Evolutionary conservation across 1,140 invertebrate genomes (phyloP), one percentile per base, ranked within the genome.

Genomic region (Bombus sylvicola): DNA sequence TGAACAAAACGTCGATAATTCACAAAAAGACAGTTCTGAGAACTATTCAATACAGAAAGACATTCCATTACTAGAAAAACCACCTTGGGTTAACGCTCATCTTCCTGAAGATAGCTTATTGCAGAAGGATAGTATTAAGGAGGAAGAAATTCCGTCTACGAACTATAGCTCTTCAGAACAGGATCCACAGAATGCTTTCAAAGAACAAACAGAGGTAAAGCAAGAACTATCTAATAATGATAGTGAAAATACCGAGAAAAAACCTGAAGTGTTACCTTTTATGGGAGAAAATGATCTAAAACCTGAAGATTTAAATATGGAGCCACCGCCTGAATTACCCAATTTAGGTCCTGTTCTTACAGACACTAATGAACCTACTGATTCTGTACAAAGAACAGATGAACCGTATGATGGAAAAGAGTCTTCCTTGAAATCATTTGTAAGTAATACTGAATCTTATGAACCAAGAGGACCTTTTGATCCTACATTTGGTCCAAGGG

Each of bases 211-310:
- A 18, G 85, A 87, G 53, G 64, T 64, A 25, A 78, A 68, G n/a
- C 47, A 86, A 73, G 66, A 84, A 34, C 2, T 53, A 74, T 62
- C 57, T 18, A 72, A 5, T 53, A 77, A 81, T 13, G 81, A 87
- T 18, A 73, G 81, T 25, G 43, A 59, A 47, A 53, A 41, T 31
- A 13, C 59, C 57, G 72, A 59, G 5, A 89, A 91, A 77, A 90
- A 93, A 66, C 28, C 89, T 4, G 93, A 94, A 59, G 92, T 87
- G 25, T 83, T 95, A 18, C 94, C 94, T 0, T 95, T 95, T 47
- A 94, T 95, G 93, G 94, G 93, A 9, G 93, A 93, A 68, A 94
- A 94, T 75, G 94, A 95, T 91, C 92, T 93, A 8, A 94, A 92
- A 81, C 94, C 94, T 15, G 92, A 94, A 74, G 94, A 95, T 81